These are phyloP conservation scores for Willisornis vidua DNA, from an alignment of 2,113 vertebrate species.

Conservation along the genomic window DNA sequence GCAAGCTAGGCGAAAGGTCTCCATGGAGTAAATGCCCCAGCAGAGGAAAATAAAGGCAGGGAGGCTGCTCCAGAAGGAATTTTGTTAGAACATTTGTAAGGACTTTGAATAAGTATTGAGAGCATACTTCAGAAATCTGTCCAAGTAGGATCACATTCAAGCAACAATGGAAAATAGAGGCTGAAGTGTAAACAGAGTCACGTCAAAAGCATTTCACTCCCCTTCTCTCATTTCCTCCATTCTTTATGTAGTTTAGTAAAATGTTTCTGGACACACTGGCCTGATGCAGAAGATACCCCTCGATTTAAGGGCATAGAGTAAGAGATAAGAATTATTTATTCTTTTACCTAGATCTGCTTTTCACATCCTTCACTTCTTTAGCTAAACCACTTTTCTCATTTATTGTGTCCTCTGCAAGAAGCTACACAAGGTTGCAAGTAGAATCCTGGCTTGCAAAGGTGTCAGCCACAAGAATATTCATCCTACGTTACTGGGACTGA, in stretches of 20 bases:
- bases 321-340: background rate
- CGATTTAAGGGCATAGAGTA: background rate
- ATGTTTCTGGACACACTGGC: background rate
- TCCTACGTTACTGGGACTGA: background rate
- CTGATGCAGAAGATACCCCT: background rate
- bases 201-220: background rate
- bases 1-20: conserved; percentile 21
- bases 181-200: conserved; percentile 36
- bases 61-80: conserved; percentile 1
- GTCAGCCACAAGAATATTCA: background rate
- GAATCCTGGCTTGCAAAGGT: background rate
- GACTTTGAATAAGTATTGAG: conserved; percentile 23
- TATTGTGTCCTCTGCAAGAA: background rate
- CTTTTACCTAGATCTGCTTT: background rate
- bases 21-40: background rate
- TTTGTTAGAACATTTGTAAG: conserved; percentile 51
- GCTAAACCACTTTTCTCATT: background rate
- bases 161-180: conserved; percentile 7
- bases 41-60: conserved; percentile 19
- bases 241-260: background rate
- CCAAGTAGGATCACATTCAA: conserved; percentile 32
- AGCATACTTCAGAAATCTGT: conserved; percentile 25
- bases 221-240: background rate
- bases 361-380: background rate
- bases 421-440: background rate